phyloP scores from a whole-genome alignment of 1,140 invertebrate genomes.

The Gryon sp. region DNA sequence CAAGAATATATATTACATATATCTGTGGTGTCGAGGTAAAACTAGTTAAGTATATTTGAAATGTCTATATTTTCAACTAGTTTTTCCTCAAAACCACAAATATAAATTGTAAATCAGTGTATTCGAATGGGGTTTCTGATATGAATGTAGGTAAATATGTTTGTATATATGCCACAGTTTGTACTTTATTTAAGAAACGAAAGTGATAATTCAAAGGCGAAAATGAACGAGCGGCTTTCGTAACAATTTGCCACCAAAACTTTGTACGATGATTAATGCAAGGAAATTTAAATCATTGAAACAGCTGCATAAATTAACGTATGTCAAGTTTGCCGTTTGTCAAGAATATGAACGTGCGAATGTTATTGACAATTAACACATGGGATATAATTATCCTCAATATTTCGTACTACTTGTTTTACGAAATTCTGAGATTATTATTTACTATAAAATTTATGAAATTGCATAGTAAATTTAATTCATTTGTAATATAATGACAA shows the following conservation, averaged over 20 bases:
- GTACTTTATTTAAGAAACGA: background rate
- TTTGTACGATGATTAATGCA: constrained; percentile 1
- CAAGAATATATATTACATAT: no score
- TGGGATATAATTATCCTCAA: constrained; percentile 7
- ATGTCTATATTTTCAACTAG: no score
- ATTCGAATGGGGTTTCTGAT: no score
- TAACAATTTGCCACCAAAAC: background rate
- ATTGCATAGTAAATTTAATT: no score
- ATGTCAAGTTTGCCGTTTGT: constrained; percentile 9
- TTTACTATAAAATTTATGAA: background rate
- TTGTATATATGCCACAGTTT: background rate
- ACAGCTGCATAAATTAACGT: constrained; percentile 11
- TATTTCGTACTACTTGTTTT: background rate
- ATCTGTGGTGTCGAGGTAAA: no score
- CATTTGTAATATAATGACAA: no score
- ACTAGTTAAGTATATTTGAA: no score
- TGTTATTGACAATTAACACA: constrained; percentile 25
- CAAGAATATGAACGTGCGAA: constrained; percentile 12
- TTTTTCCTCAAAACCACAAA: no score
- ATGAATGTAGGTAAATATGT: background rate
- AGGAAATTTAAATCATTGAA: constrained; percentile 16
- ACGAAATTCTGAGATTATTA: background rate
- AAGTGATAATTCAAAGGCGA: constrained; percentile 1
- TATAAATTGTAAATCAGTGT: no score
- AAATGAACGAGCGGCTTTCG: constrained; percentile 1